Percentiles rank a stretch among this genome's conserved stretches.
Conservation (phyloP, 2,113 vertebrate species). For the Brachionichthys hirsutus region DNA sequence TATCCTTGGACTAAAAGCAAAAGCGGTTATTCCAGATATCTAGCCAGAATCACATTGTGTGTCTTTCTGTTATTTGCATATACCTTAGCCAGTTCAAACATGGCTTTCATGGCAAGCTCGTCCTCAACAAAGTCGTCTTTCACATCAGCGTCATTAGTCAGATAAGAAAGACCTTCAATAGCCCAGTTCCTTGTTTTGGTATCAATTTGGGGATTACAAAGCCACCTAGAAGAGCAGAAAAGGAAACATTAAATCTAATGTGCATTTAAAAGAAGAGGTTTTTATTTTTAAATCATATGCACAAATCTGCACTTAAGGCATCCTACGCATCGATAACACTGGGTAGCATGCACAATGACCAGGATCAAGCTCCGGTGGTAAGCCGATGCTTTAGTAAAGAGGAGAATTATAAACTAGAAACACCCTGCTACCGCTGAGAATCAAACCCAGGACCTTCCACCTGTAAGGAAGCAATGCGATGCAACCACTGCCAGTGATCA, state of each 20-base stretch:
- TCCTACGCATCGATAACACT: too few relatives aligned
- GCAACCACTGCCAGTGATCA: neutral
- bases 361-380: too few relatives aligned
- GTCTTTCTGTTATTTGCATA: slow-evolving; percentile 39
- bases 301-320: too few relatives aligned
- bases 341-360: too few relatives aligned
- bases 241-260: neutral
- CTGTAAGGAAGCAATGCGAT: too few relatives aligned
- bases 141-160: slow-evolving; percentile 95
- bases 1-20: slow-evolving; percentile 84
- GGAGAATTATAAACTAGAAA: too few relatives aligned
- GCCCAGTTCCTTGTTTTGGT: slow-evolving; percentile 93
- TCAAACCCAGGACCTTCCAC: too few relatives aligned
- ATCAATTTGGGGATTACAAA: slow-evolving; percentile 89
- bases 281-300: too few relatives aligned
- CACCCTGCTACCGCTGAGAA: too few relatives aligned
- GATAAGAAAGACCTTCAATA: slow-evolving; percentile 91
- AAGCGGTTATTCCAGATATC: neutral
- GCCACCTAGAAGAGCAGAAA: slow-evolving; percentile 80
- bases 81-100: slow-evolving; percentile 96
- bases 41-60: neutral
- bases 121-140: slow-evolving; percentile 99
- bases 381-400: too few relatives aligned
- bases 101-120: slow-evolving; percentile 87
- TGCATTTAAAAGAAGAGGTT: neutral